Base-by-base conservation (phyloP, 2,888 invertebrate genomes). In the Anoncus sp. region DNA sequence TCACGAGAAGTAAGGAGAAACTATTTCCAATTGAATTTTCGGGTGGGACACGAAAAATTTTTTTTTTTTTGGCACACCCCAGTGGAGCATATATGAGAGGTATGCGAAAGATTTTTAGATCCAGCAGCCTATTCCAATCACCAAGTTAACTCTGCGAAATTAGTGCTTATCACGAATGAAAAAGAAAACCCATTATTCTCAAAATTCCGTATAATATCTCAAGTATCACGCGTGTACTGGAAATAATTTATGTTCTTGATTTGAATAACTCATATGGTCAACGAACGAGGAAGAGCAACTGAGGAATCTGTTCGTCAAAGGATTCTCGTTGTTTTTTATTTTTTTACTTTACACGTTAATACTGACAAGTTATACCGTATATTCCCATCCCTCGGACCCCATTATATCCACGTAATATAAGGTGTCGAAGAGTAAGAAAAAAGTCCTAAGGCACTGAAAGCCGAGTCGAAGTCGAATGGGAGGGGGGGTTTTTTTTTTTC, bases 281-380 rank as follows among this genome's bases (percentile, higher is more conserved):
- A 63, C 43, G 77, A 73, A 77, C 77, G 72, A 69, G 77, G 72
- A 71, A 75, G 63, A 70, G 63, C 20, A 60, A 12, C 27, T n/a
- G 45, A 53, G 40, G 14, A 59, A 63, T 72, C 12, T 27, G 6
- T 38, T 22, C 53, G 43, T 55, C 51, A 24, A 31, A 60, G 27
- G 18, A 71, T 55, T 66, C 45, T 55, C n/a, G 22, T 20, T 7
- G 12, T 69, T 59, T 43, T 5, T 14, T 24, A 24, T 27, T 35
- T 55, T 27, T 31, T 75, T 62, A 53, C 38, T 53, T 22, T 31
- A 12, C 43, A 43, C 35, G 24, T 60, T 47, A 10, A 51, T 16
- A 43, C 35, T 14, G 18, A 31, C 10, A 45, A 38, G 71, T 71
- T 59, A 18, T 60, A n/a, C 14, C 12, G 43, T 22, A 40, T 27